Evolutionary conservation across 2,888 invertebrate species (phyloP), one percentile per base, ranked within the genome.

Genomic region (Eupithecia subumbrata): DNA sequence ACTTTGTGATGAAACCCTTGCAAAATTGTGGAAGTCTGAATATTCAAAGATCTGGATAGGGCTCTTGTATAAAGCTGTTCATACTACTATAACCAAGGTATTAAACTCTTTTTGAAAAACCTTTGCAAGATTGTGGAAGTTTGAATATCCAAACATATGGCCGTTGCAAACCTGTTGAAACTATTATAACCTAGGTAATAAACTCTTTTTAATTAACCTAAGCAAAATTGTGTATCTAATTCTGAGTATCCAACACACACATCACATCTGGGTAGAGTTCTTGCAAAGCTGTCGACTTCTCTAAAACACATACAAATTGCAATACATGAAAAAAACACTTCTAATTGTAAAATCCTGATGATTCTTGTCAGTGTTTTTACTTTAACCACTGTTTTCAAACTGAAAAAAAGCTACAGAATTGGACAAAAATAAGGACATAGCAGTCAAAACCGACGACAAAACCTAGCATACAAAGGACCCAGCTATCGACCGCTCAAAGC

Each of bases 401-500:
- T 25, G 25, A 60, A 12, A 56, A 22, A 7, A 5, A 18, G 14
- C n/a, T 11, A 1, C 11, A 22, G 12, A 22, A 56, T 22, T 60
- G 25, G 4, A 60, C 22, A 25, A 12, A 56, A 56, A 56, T 22
- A 22, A 60, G 25, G 25, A 60, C 12, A 25, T 14, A 34, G 3
- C 34, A 64, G 34, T 8, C 37, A 64, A 64, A 64, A 18, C 64
- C 18, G 30, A 34, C 16, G 48, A 40, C 66, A 45, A 72, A 76
- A 76, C 56, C 48, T 52, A 43, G 25, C 60, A 16, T 45, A 34
- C 43, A 56, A 76, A 69, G 45, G 68, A 67, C 37, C 34, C 30
- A 64, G 34, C 30, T 69, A 71, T 74, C 76, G 76, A 76, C 69
- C 68, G 63, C 14, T 3, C 16, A n/a, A 74, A 76, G 72, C 22